phyloP scores from a whole-genome alignment of 2,797 vertebrate genomes.

The Ammospiza maritima region DNA sequence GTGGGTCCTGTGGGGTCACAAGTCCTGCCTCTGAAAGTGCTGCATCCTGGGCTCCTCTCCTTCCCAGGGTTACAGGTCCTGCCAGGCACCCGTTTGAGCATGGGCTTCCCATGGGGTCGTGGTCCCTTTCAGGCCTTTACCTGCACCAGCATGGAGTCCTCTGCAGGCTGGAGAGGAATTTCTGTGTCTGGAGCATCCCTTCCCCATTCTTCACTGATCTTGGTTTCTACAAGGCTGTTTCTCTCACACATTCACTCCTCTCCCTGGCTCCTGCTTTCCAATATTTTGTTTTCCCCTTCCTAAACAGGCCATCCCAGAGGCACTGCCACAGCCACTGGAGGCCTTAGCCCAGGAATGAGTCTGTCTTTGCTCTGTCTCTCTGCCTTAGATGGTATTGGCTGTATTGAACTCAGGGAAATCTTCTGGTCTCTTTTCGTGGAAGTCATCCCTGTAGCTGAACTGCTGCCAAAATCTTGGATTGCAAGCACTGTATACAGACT shows the following conservation, averaged over 20 bases:
- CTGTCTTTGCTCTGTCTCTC: background rate
- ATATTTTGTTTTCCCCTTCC: background rate
- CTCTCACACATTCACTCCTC: background rate
- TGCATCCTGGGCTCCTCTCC: background rate
- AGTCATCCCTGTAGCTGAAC: background rate
- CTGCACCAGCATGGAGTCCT: background rate
- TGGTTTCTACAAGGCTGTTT: background rate
- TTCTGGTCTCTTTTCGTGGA: background rate
- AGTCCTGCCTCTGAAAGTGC: too few relatives aligned
- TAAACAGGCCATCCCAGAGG: background rate
- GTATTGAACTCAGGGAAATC: background rate
- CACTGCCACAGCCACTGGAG: rapidly evolving
- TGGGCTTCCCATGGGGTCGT: background rate
- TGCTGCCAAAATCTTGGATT: background rate
- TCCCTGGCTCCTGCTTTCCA: background rate
- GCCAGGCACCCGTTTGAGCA: background rate
- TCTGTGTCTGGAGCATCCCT: background rate
- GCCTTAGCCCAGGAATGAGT: background rate
- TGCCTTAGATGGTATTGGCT: background rate
- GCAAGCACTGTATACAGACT: background rate
- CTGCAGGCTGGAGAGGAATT: background rate
- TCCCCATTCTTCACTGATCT: rapidly evolving
- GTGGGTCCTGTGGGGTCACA: rapidly evolving
- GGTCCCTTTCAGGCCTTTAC: background rate
- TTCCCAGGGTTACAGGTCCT: background rate